Base-by-base conservation (phyloP, 2,888 invertebrate species). In the Perizoma flavofasciatum region DNA sequence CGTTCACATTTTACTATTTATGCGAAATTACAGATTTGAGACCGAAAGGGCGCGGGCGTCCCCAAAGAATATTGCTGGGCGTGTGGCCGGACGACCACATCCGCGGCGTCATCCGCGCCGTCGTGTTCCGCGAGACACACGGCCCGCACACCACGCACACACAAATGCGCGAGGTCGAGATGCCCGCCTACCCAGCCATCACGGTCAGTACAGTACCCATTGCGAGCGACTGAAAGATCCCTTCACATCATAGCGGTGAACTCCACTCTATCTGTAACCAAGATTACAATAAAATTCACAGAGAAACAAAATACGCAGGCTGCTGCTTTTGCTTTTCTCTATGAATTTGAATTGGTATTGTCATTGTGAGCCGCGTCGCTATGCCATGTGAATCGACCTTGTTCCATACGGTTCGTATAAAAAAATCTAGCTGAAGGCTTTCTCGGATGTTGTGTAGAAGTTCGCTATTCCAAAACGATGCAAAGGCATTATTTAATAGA, bases 11-110 rank as follows among this genome's bases (percentile, higher is more conserved):
- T 85, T 88, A 90, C 85, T 88, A 81, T 89, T 22, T 89, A 82
- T 84, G 88, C 82, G 81, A 75, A 74, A 72, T 93, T 92, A 73
- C 93, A 95, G 97, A 98, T 93, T 93, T 98, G 83, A 93, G 98
- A 78, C 98, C 98, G 45, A 98, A 98, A 88, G 98, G 98, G 51
- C 94, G 98, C 77, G 98, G 98, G 39, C 93, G 98, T 70, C 98
- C 98, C 33, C 98, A 98, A 84, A 94, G 98, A 82, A 98, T 98
- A 83, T 93, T 98, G 71, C 92, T 98, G 70, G 98, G 98, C 65
- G 96, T 97, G 64, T 98, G 98, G 98, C 97, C 98, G 7, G 97
- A 98, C 87, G 97, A 97, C 83, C 97, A 97, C 88, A 97, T 98
- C 85, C 95, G 97, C 81, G 97, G 97, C 66, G 98, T 98, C 56